Percentiles rank a stretch among this genome's conserved stretches.
These are phyloP conservation scores for Phania funesta DNA, from an alignment of 2,888 invertebrate species.

Conservation along the genomic window DNA sequence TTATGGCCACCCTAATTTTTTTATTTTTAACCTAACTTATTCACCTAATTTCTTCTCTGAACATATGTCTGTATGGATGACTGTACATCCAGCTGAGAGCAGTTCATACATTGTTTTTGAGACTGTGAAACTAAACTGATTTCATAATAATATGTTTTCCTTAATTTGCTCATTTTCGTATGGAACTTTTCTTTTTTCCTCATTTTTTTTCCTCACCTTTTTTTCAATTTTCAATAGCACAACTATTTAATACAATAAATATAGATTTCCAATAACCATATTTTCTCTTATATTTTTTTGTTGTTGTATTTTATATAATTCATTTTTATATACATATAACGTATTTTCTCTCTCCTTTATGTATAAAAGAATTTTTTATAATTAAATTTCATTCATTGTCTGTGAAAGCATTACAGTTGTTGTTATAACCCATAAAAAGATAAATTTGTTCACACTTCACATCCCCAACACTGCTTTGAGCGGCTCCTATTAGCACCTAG, in stretches of 20 bases:
- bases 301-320: conserved; percentile 47
- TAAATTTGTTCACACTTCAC: conserved; percentile 55
- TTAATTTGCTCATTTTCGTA: conserved; percentile 8
- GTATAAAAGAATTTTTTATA: conserved; percentile 60
- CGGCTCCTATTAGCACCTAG: background rate
- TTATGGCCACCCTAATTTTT: no score
- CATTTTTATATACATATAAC: background rate
- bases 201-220: background rate
- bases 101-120: conserved; percentile 10
- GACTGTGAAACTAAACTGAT: conserved; percentile 16
- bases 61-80: background rate
- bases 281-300: conserved; percentile 29
- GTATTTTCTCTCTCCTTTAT: conserved; percentile 2
- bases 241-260: conserved; percentile 36
- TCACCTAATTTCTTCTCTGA: no score
- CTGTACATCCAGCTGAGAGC: conserved; percentile 3
- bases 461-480: background rate
- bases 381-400: conserved; percentile 63
- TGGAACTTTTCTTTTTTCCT: conserved; percentile 11
- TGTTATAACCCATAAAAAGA: conserved; percentile 56
- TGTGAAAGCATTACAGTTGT: conserved; percentile 28
- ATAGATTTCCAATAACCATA: conserved; percentile 47
- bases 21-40: no score
- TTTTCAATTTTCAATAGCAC: conserved; percentile 34
- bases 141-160: conserved; percentile 23